These are phyloP conservation scores for Cyanoramphus novaezelandiae DNA, from an alignment of 2,113 vertebrate genomes.

Conservation along the genomic window DNA sequence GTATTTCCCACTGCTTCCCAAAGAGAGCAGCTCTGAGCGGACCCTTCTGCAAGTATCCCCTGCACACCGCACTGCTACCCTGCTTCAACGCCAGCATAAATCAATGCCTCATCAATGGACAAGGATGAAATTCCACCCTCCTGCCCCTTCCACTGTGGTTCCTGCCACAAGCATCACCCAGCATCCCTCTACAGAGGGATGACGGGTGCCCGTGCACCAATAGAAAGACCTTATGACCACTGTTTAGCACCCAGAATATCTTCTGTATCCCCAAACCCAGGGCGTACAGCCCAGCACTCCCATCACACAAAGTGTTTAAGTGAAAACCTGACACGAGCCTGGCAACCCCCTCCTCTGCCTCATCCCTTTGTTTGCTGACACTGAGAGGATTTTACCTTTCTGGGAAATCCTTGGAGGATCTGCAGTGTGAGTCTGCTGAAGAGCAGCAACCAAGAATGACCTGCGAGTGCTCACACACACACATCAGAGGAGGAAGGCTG, in stretches of 20 bases:
- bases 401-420: background rate
- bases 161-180: background rate
- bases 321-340: background rate
- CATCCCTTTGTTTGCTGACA: background rate
- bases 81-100: background rate
- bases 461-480: rapidly evolving
- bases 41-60: background rate
- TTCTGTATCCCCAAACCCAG: background rate
- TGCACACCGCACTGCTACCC: rapidly evolving
- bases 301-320: rapidly evolving
- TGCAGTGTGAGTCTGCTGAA: background rate
- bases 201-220: rapidly evolving
- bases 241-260: background rate
- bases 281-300: background rate
- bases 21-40: background rate
- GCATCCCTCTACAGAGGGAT: background rate
- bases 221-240: background rate
- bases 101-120: background rate
- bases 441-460: background rate
- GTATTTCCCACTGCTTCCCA: background rate
- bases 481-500: background rate
- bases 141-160: rapidly evolving
- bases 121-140: background rate
- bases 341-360: background rate
- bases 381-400: background rate